Base-by-base conservation (phyloP, 2,113 vertebrate genomes). In the Pica pica region DNA sequence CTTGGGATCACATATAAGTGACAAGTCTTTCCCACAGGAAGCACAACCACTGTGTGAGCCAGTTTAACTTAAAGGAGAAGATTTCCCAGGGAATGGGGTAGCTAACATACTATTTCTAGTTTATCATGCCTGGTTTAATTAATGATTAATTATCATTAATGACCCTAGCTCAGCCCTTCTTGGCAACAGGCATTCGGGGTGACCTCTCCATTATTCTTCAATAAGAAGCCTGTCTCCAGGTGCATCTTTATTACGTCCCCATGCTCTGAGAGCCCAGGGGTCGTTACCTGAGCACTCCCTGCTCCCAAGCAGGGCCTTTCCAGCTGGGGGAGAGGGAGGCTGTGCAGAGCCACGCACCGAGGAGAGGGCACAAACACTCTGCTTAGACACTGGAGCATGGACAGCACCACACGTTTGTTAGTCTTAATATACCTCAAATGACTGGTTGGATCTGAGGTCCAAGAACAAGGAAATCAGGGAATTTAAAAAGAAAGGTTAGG, bases 111-210 rank as follows among this genome's bases (percentile, higher is more conserved):
- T 65, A 71, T 84, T 91, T 84, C 65, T 53, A 85, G 91, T 49
- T 65, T 64, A 85, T 37, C 52, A 60, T 49, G 26, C 37, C 31
- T 1, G 1, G 42, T 93, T 93, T 91, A 95, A 96, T 95, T 97
- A 95, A 88, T 78, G 75, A 91, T 91, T 94, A 87, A 78, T 95
- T 94, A 74, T 91, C 82, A 94, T 88, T 95, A 94, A 92, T 88
- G 95, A 90, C 85, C 91, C 19, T n/a, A 31, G 55, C 75, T 94
- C 82, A 61, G 69, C 87, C 79, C 41, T 69, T 79, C 85, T 89
- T 68, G 81, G 87, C 75, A 89, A 28, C 5, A 91, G 71, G 82
- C 85, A n/a, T 46, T 33, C 31, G 16, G 70, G 60, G 47, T 79
- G 82, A 91, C 59, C 75, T 79, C 61, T 90, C 35, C 68, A 63